Base-by-base conservation (phyloP, 2,888 invertebrate genomes). In the Sphecodes monilicornis region DNA sequence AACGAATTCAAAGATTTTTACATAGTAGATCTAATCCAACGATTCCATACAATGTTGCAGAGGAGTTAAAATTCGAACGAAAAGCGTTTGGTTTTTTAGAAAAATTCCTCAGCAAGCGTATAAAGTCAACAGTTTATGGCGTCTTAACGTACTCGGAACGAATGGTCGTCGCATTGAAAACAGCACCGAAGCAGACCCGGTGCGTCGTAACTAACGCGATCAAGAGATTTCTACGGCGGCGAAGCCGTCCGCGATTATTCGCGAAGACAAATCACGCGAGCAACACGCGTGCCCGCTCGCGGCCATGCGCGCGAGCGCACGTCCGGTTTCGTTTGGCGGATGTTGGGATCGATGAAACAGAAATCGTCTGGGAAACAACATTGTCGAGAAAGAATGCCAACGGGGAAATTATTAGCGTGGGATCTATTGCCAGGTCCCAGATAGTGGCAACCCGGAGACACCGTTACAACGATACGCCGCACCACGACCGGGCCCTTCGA, bases 351-450 rank as follows among this genome's bases (percentile, higher is more conserved):
- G 78, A 89, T 60, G 79, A 76, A 89, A 90, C 69, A 64, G 82
- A 86, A 85, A 88, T 82, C 85, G 87, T 86, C 86, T 73, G 77
- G 69, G 88, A 77, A 88, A 85, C 76, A 57, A 79, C 71, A 79
- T 74, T 85, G 90, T 89, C 89, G 80, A 88, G 86, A 88, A 88
- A 91, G 86, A 88, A 88, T 88, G 90, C 88, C 89, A 80, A 54
- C 54, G 71, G 80, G 86, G 89, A 89, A 92, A 93, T 93, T 91
- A 93, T 93, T 93, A 92, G 92, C 92, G 94, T 94, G 94, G 93
- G 93, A 93, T 92, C 91, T 91, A 91, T 91, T 86, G 85, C 89
- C 86, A 8, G 46, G 76, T 76, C 75, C 82, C 76, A 81, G 70
- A 85, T 29, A 85, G 64, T 78, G 78, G 87, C 89, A 39, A 86